Evolutionary conservation across 2,797 vertebrate genomes (phyloP).

Genomic region (Helicolenus hilgendorfi): DNA sequence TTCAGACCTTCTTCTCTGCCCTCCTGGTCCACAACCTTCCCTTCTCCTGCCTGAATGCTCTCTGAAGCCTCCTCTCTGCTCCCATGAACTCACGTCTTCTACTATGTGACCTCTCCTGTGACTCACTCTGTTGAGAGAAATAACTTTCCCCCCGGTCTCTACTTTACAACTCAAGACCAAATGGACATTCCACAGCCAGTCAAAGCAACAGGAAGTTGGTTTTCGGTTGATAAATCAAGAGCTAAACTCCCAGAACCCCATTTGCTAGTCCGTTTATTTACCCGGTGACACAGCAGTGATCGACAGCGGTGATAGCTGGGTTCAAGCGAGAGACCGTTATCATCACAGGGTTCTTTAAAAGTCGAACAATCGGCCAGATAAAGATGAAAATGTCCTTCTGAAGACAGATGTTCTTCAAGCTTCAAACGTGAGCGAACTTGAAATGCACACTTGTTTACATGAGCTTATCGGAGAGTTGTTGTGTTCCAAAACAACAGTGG

Average conservation of each 20-base stretch:
- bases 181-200: conserved; percentile 32
- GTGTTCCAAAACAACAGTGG: conserved; percentile 13
- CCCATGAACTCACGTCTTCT: conserved; percentile 28
- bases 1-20: conserved; percentile 14
- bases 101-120: conserved; percentile 47
- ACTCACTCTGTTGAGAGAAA: conserved; percentile 51
- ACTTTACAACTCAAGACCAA: conserved; percentile 38
- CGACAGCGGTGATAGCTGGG: conserved; percentile 34
- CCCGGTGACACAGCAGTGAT: conserved; percentile 44
- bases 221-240: conserved; percentile 56
- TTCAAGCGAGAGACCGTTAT: conserved; percentile 55
- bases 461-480: conserved; percentile 13
- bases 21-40: neutral
- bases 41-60: neutral
- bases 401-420: conserved; percentile 70
- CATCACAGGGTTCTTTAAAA: conserved; percentile 67
- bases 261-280: conserved; percentile 63
- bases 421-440: conserved; percentile 29
- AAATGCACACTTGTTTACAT: conserved; percentile 45
- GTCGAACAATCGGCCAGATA: conserved; percentile 47
- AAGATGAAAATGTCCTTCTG: conserved; percentile 59
- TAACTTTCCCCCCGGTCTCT: conserved; percentile 44
- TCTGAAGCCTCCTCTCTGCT: conserved; percentile 19
- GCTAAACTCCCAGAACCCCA: neutral
- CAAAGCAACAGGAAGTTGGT: conserved; percentile 51